A percentile compares a stretch with the other conserved stretches of the same genome.
Evolutionary conservation across 2,797 vertebrate genomes (phyloP).

Genomic region (Momotus momota): DNA sequence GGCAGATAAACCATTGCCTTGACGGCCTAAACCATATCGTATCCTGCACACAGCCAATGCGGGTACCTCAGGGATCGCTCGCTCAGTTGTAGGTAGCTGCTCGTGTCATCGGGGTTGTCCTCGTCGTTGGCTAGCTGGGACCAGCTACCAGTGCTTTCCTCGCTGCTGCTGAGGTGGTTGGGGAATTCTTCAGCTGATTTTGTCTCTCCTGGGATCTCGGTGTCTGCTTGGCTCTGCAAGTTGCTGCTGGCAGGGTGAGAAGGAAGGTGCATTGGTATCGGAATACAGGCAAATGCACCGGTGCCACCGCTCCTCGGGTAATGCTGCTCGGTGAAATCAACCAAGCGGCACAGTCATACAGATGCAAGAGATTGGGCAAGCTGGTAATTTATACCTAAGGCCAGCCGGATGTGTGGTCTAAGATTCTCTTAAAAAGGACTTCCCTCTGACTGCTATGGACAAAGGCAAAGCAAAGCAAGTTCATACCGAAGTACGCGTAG

Average conservation of each 20-base stretch:
- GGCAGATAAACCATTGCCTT: not conserved
- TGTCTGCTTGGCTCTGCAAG: slow-evolving; percentile 76
- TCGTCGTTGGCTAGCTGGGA: slow-evolving; percentile 93
- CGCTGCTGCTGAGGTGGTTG: slow-evolving; percentile 90
- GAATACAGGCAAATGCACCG: not conserved
- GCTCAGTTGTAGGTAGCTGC: slow-evolving; percentile 96
- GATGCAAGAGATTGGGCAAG: not conserved
- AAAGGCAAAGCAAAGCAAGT: not conserved
- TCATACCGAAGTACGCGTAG: not conserved
- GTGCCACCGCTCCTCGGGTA: not conserved
- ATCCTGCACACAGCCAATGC: not conserved
- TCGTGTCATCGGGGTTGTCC: slow-evolving; percentile 93
- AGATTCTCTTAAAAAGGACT: not conserved
- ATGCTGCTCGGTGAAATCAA: not conserved
- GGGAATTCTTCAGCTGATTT: slow-evolving; percentile 84
- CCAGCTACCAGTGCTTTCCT: slow-evolving; percentile 97
- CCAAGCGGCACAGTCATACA: not conserved
- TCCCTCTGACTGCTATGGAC: not conserved
- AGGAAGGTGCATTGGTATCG: slow-evolving; percentile 33
- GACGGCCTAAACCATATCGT: not conserved
- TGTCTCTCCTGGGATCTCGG: slow-evolving; percentile 63
- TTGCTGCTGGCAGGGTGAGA: slow-evolving; percentile 81
- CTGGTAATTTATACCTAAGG: not conserved
- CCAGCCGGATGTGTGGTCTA: not conserved
- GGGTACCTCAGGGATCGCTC: slow-evolving; percentile 91